A percentile compares a stretch with the other conserved stretches of the same genome.
These are phyloP conservation scores for Sebastes vulpes DNA, from an alignment of 2,797 vertebrate genomes.

Conservation along the genomic window DNA sequence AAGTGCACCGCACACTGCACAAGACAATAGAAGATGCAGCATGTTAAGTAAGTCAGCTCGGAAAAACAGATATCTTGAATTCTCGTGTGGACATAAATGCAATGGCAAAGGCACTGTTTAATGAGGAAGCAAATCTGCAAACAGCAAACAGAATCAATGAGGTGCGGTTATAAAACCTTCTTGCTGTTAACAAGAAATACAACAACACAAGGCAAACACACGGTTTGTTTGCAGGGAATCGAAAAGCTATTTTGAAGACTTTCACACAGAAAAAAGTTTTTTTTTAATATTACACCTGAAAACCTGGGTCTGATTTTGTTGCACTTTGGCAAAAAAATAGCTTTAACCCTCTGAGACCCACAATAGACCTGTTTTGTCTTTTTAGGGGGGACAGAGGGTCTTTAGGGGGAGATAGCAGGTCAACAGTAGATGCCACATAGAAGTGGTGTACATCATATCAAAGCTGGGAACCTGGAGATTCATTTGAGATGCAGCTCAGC, in stretches of 20 bases:
- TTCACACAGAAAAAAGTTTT: neutral
- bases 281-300: neutral
- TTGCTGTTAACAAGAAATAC: conserved; percentile 6
- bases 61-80: conserved; percentile 17
- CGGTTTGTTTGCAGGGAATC: neutral
- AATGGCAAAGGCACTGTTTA: conserved; percentile 1
- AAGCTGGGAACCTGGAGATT: too few species aligned
- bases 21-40: conserved; percentile 9
- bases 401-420: too few species aligned
- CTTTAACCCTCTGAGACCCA: too few species aligned
- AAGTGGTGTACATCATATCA: too few species aligned
- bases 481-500: too few species aligned
- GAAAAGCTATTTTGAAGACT: neutral
- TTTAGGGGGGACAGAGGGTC: too few species aligned
- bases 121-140: conserved; percentile 33
- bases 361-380: too few species aligned
- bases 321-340: neutral
- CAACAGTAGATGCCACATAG: too few species aligned
- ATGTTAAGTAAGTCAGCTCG: neutral
- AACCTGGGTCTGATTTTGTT: neutral
- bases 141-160: conserved; percentile 34
- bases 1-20: neutral
- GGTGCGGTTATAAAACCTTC: neutral
- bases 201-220: neutral
- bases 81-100: conserved; percentile 21